Base-by-base conservation (phyloP, 2,113 vertebrate species). In the Amia ocellicauda region DNA sequence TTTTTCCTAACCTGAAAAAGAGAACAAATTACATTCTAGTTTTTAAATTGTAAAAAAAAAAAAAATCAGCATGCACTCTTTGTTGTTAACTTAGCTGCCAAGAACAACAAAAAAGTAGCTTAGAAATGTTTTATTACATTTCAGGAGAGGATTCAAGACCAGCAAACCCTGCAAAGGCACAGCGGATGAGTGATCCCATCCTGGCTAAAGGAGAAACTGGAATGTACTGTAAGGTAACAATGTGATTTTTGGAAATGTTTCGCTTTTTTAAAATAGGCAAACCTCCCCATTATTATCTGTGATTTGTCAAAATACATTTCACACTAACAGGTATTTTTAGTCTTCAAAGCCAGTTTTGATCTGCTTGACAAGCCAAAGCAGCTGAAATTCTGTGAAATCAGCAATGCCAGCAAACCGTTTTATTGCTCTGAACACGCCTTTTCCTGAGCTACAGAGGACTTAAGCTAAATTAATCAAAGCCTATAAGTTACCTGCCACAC, bases 221-320 rank as follows among this genome's bases (percentile, higher is more conserved):
- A 77, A 74, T 60, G 41, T 66, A 73, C 49, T 64, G 62, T 65
- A 91, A 93, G 92, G 94, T 97, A 90, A 80, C 64, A 62, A 54
- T 61, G 58, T 77, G 80, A 72, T 60, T 74, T 51, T 73, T 43
- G 61, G n/a, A 20, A 60, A 72, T 14, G 10, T 63, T 58, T 78
- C 64, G 58, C 50, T 66, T 66, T 78, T 60, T 75, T 71, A 60
- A 73, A 78, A 40, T 7, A 8, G 61, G 58, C 63, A 71, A 58
- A 58, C 64, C 60, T 66, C 66, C 58, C 53, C n/a, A 58, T 80
- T 80, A 78, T 86, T 86, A 85, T 85, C 79, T 80, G 78, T 83
- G 80, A 89, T 89, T 90, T 89, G 82, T 88, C 85, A 91, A 87
- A 89, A 89, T 85, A 77, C 79, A 85, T 92, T 89, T 90, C 83